These are phyloP conservation scores for Bradypodion pumilum DNA, from an alignment of 2,797 vertebrate species.

Conservation along the genomic window DNA sequence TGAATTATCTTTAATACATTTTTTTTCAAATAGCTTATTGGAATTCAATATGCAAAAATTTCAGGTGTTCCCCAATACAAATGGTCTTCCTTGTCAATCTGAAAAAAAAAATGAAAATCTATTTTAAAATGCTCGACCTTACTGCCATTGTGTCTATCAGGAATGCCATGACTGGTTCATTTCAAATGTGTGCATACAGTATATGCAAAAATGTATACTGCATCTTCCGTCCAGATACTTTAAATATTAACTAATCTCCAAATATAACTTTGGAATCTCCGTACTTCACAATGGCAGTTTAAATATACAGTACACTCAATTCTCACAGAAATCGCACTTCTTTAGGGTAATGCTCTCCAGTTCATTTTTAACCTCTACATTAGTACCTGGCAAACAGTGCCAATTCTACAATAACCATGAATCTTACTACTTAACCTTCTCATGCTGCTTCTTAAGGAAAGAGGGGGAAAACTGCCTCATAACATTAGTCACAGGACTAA, in stretches of 20 bases:
- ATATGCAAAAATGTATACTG: slow-evolving; percentile 63
- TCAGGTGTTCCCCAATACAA: slow-evolving; percentile 66
- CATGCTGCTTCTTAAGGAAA: not conserved
- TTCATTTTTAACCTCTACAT: slow-evolving; percentile 69
- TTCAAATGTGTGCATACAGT: slow-evolving; percentile 79
- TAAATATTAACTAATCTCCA: slow-evolving; percentile 70
- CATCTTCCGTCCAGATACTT: slow-evolving; percentile 59
- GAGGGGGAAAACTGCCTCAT: not conserved
- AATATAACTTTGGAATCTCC: slow-evolving; percentile 55
- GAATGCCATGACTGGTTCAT: slow-evolving; percentile 60
- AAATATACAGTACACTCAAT: slow-evolving; percentile 74
- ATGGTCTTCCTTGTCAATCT: slow-evolving; percentile 70
- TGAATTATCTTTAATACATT: slow-evolving; percentile 58
- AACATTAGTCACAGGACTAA: not conserved
- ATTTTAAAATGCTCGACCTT: slow-evolving; percentile 79
- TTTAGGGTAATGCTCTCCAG: slow-evolving; percentile 65
- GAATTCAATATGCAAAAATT: slow-evolving; percentile 77
- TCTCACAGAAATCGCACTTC: slow-evolving; percentile 52
- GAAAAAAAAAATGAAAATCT: slow-evolving; percentile 85
- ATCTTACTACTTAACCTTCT: slow-evolving; percentile 13
- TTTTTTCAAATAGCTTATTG: slow-evolving; percentile 62
- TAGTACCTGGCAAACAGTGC: slow-evolving; percentile 52
- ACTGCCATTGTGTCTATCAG: slow-evolving; percentile 74
- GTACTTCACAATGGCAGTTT: slow-evolving; percentile 68
- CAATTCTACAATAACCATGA: slow-evolving; percentile 60